These are phyloP conservation scores for Lacerta bilineata DNA, from an alignment of 2,797 vertebrate species.

Conservation along the genomic window DNA sequence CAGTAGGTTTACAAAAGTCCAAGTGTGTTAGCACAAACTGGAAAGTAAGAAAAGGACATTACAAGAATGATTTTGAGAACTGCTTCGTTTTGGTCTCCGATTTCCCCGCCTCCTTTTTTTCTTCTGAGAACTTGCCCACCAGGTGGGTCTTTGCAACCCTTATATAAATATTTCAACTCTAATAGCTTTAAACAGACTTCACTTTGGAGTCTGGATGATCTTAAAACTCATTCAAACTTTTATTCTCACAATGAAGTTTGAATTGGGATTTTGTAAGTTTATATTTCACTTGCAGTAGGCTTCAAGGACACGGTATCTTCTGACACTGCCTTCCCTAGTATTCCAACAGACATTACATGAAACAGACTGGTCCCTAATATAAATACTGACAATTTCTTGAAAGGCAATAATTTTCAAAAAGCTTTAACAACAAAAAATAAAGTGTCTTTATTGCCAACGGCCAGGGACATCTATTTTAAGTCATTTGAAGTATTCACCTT, in stretches of 20 bases:
- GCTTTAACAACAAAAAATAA: conserved; percentile 55
- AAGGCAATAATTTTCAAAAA: conserved; percentile 45
- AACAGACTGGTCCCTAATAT: conserved; percentile 44
- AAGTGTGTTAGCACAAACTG: conserved; percentile 41
- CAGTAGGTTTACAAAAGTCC: conserved; percentile 39
- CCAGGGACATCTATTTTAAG: conserved; percentile 48
- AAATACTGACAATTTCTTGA: conserved; percentile 60
- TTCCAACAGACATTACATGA: conserved; percentile 49
- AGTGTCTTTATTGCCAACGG: conserved; percentile 43
- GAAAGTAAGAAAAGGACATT: conserved; percentile 34
- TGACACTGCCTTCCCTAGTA: conserved; percentile 9
- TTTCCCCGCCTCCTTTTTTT: not conserved
- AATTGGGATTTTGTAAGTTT: conserved; percentile 53
- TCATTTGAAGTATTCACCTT: conserved; percentile 30
- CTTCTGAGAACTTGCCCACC: conserved; percentile 36
- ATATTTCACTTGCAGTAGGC: conserved; percentile 43
- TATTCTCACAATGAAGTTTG: conserved; percentile 48
- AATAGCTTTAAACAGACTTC: conserved; percentile 61
- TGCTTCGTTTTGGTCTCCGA: conserved; percentile 28
- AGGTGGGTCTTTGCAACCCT: conserved; percentile 61
- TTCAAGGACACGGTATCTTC: conserved; percentile 43
- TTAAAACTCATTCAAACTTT: conserved; percentile 64
- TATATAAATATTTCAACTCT: conserved; percentile 59
- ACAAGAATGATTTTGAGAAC: conserved; percentile 36
- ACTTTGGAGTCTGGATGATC: conserved; percentile 48